A percentile compares a stretch with the other conserved stretches of the same genome.
phyloP scores from a whole-genome alignment of 2,888 invertebrate species.

The Adelphocoris suturalis region DNA sequence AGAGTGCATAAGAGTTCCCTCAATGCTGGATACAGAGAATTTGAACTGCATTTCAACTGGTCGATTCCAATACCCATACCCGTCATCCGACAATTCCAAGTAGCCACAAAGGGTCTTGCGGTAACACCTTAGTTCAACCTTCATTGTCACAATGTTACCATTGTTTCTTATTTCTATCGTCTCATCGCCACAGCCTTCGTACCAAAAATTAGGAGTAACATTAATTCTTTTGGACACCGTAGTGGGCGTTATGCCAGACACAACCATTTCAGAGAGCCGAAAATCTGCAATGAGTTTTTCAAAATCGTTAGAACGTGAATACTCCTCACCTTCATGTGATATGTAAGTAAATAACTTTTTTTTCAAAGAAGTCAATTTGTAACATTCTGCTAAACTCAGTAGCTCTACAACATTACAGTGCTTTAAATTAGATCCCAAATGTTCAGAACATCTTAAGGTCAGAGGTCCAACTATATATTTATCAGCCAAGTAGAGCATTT shows the following conservation, averaged over 20 bases:
- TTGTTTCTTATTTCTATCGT: background rate
- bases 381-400: background rate
- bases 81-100: background rate
- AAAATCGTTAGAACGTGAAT: background rate
- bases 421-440: background rate
- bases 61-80: too few relatives aligned
- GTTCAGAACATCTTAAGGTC: background rate
- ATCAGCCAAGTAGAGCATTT: background rate
- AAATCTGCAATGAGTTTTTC: background rate
- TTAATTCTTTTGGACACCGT: background rate
- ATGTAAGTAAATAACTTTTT: background rate
- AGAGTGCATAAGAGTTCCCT: background rate
- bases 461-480: background rate
- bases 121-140: background rate
- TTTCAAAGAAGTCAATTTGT: background rate
- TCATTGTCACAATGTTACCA: background rate
- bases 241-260: background rate
- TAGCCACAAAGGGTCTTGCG: background rate
- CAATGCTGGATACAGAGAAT: background rate
- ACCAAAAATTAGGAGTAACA: background rate
- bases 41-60: background rate
- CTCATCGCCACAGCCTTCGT: background rate
- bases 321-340: background rate
- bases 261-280: background rate
- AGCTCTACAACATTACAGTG: background rate